phyloP scores from a whole-genome alignment of 2,113 vertebrate species.

The Rhinopomastus cyanomelas region DNA sequence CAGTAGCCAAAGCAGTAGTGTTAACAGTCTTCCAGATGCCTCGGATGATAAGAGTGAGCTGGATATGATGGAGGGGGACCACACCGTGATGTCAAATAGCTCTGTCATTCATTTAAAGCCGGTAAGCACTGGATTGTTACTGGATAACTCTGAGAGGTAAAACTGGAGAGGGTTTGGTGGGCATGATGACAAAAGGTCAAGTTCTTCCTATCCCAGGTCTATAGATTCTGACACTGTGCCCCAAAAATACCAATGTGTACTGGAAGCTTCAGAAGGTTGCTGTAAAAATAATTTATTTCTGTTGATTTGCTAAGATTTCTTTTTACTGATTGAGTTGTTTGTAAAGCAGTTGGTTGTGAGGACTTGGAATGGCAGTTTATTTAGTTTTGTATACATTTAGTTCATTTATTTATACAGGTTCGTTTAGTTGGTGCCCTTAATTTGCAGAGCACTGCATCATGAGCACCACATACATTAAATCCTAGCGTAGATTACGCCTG shows the following conservation, averaged over 20 bases:
- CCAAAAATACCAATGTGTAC: background rate
- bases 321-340: background rate
- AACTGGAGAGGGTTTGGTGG: background rate
- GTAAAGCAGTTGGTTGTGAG: background rate
- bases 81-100: slow-evolving; percentile 98
- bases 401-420: background rate
- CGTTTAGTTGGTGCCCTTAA: background rate
- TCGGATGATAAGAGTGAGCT: slow-evolving; percentile 95
- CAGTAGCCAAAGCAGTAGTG: slow-evolving; percentile 99
- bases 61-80: slow-evolving; percentile 94
- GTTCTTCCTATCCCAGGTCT: background rate
- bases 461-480: no score
- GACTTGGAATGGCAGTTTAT: background rate
- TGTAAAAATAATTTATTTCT: background rate
- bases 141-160: background rate
- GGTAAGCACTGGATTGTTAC: slow-evolving; percentile 72
- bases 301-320: background rate
- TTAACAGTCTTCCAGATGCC: slow-evolving; percentile 95
- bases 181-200: background rate
- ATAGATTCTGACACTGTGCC: background rate
- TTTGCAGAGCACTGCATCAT: background rate
- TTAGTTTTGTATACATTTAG: background rate
- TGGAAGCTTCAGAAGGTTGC: background rate
- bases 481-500: no score
- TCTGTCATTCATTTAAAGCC: slow-evolving; percentile 96